A percentile compares a stretch with the other conserved stretches of the same genome.
Evolutionary conservation across 2,888 invertebrate genomes (phyloP).

Genomic region (Noctua comes): DNA sequence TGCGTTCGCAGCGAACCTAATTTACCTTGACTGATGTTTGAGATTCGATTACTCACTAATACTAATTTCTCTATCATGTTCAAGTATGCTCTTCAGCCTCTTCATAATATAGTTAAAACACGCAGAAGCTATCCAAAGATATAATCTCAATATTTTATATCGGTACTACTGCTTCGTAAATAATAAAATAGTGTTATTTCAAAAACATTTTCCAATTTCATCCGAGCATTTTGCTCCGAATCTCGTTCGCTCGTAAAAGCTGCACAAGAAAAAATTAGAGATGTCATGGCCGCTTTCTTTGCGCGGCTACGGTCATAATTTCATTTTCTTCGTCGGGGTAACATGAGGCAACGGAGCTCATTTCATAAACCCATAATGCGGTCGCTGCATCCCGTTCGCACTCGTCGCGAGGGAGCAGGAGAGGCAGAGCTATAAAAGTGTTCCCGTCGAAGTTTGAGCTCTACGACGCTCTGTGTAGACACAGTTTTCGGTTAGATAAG

Average conservation of each 20-base stretch:
- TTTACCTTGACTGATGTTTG: constrained; percentile 62
- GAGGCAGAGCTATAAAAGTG: constrained; percentile 75
- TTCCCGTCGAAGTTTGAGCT: constrained; percentile 80
- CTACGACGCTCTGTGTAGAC: constrained; percentile 73
- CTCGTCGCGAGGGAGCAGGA: constrained; percentile 71
- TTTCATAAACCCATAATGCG: constrained; percentile 89
- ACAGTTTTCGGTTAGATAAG: constrained; percentile 77
- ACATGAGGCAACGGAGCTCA: constrained; percentile 86
- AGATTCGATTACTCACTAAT: constrained; percentile 46
- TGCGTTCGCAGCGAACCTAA: constrained; percentile 63
- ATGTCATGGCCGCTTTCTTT: constrained; percentile 85
- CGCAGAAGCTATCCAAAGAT: not conserved
- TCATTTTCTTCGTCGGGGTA: constrained; percentile 85
- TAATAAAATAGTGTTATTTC: constrained; percentile 54
- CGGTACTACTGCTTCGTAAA: constrained; percentile 12
- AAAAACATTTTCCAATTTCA: constrained; percentile 62
- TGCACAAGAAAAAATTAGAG: constrained; percentile 73
- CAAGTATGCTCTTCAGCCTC: constrained; percentile 1
- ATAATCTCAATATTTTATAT: constrained; percentile 15
- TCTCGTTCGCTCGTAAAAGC: constrained; percentile 68
- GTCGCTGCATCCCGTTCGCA: constrained; percentile 75
- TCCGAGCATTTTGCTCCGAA: constrained; percentile 64
- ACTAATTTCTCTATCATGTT: constrained; percentile 44
- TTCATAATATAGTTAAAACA: constrained; percentile 11
- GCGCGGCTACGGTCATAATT: constrained; percentile 85